These are phyloP conservation scores for Coelinius sp. DNA, from an alignment of 2,888 invertebrate species.

Conservation along the genomic window DNA sequence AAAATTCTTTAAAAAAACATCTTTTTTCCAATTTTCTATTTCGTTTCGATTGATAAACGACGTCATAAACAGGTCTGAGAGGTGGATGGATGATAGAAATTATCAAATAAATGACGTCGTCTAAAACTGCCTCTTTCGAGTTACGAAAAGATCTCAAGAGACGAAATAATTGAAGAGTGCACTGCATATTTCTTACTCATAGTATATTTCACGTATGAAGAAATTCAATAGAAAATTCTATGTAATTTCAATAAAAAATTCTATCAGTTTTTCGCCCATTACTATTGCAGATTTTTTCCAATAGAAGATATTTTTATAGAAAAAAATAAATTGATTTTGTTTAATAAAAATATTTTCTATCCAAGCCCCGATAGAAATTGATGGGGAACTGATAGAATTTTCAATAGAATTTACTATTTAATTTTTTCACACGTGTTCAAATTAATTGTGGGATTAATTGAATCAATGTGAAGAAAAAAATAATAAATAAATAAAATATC, in stretches of 20 bases:
- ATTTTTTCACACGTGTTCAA: too few relatives aligned
- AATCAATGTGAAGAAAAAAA: slow-evolving; percentile 3
- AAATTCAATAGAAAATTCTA: too few relatives aligned
- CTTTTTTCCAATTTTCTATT: neutral
- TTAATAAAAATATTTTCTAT: too few relatives aligned
- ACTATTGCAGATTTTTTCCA: too few relatives aligned
- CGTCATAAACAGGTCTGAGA: neutral
- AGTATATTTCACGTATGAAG: too few relatives aligned
- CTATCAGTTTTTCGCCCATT: too few relatives aligned
- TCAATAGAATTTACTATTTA: too few relatives aligned
- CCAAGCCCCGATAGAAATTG: too few relatives aligned
- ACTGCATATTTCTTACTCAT: slow-evolving; percentile 33
- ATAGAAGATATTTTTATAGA: too few relatives aligned
- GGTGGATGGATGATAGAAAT: slow-evolving; percentile 15
- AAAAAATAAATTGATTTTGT: too few relatives aligned
- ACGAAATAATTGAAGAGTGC: slow-evolving; percentile 14
- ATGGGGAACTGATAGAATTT: too few relatives aligned
- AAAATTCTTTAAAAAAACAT: neutral
- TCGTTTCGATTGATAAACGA: slow-evolving; percentile 2
- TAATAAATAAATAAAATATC: neutral
- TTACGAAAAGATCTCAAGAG: slow-evolving; percentile 36
- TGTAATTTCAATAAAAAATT: too few relatives aligned
- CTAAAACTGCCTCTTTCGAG: slow-evolving; percentile 57
- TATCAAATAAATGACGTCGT: slow-evolving; percentile 42
- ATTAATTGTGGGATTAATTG: slow-evolving; percentile 14